Evolutionary conservation across 2,113 vertebrate genomes (phyloP).

Genomic region (Amia ocellicauda): DNA sequence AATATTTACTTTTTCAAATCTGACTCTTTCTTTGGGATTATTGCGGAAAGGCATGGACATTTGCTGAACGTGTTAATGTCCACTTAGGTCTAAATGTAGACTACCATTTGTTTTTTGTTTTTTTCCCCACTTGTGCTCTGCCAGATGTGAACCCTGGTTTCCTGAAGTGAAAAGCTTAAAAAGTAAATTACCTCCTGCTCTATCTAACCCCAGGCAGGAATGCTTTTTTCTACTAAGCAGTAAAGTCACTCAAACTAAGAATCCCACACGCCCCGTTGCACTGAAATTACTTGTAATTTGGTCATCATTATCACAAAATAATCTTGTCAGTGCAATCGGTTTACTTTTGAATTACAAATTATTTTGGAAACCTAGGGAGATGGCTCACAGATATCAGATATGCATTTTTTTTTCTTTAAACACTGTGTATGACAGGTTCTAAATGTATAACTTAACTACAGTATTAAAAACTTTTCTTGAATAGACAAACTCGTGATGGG

Average conservation of each 20-base stretch:
- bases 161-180: too few relatives aligned
- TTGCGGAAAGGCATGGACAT: too few relatives aligned
- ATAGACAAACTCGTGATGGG: constrained; percentile 59
- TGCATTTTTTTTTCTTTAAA: constrained; percentile 36
- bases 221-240: constrained; percentile 54
- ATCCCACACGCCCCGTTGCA: constrained; percentile 55
- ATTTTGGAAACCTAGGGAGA: constrained; percentile 52
- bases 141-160: neutral
- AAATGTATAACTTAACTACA: constrained; percentile 60
- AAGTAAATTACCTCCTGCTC: neutral
- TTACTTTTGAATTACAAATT: constrained; percentile 69
- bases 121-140: constrained; percentile 15
- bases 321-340: constrained; percentile 67
- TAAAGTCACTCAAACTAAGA: constrained; percentile 63
- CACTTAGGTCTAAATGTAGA: neutral
- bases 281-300: constrained; percentile 62
- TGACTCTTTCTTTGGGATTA: neutral
- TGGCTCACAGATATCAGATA: constrained; percentile 57
- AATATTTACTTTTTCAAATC: too few relatives aligned
- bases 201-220: neutral
- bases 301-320: constrained; percentile 63
- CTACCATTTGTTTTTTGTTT: constrained; percentile 39
- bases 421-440: constrained; percentile 59
- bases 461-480: constrained; percentile 59
- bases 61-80: neutral